These are phyloP conservation scores for Macropis europaea DNA, from an alignment of 2,888 invertebrate species.

Conservation along the genomic window DNA sequence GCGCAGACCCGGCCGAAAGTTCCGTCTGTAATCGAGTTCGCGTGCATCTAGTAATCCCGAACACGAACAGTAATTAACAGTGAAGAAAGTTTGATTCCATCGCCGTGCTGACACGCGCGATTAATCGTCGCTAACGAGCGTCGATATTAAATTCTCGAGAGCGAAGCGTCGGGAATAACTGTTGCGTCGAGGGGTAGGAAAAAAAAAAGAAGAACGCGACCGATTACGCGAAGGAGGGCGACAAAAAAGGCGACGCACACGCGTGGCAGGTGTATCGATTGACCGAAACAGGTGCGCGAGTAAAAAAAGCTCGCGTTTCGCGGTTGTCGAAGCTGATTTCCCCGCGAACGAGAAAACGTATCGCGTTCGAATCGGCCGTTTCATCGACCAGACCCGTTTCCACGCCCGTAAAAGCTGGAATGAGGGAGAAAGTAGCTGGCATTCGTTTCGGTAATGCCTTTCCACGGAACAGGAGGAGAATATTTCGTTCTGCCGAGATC, in stretches of 20 bases:
- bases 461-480: constrained; percentile 17
- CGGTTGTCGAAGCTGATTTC: constrained; percentile 11
- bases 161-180: constrained; percentile 7
- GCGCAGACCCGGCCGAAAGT: too few species aligned
- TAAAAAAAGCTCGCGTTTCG: constrained; percentile 12
- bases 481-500: constrained; percentile 34
- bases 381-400: constrained; percentile 6
- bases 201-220: background rate
- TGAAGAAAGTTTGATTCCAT: constrained; percentile 25
- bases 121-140: constrained; percentile 20
- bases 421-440: constrained; percentile 17
- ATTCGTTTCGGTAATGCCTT: constrained; percentile 45
- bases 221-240: background rate
- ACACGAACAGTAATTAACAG: constrained; percentile 26
- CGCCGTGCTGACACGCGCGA: constrained; percentile 1
- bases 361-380: constrained; percentile 17
- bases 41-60: background rate
- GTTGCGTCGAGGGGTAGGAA: background rate
- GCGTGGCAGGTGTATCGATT: constrained; percentile 4
- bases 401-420: constrained; percentile 5
- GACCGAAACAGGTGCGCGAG: background rate
- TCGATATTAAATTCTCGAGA: constrained; percentile 23
- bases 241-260: background rate
- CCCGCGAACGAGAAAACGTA: background rate
- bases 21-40: too few species aligned